Conservation (phyloP, 2,797 vertebrate species). For the Eidolon dupreanum region DNA sequence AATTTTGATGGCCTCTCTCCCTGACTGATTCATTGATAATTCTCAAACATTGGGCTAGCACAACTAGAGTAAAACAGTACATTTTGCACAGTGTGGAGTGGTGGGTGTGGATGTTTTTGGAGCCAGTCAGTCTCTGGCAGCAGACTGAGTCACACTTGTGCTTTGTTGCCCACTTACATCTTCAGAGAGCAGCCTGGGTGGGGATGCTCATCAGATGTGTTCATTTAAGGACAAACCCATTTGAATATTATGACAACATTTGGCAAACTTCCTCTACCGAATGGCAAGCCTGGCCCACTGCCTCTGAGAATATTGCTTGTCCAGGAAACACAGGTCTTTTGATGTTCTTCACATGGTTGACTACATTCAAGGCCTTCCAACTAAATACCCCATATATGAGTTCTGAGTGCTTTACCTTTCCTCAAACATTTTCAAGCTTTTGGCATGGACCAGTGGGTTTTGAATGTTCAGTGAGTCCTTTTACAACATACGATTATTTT, state of each 20-base stretch:
- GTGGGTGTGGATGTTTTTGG: conserved; percentile 58
- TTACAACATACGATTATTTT: background rate
- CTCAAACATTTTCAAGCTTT: background rate
- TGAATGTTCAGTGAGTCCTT: background rate
- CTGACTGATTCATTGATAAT: conserved; percentile 61
- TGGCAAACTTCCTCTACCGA: conserved; percentile 25
- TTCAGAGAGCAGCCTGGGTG: conserved; percentile 65
- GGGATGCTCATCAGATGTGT: conserved; percentile 47
- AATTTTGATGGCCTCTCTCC: background rate
- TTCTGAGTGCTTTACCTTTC: background rate
- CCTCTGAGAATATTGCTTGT: conserved; percentile 45
- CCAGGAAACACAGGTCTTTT: conserved; percentile 48
- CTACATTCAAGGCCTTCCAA: background rate
- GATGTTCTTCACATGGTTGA: conserved; percentile 25
- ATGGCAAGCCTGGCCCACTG: conserved; percentile 52
- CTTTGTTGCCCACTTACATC: conserved; percentile 56
- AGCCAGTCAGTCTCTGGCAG: conserved; percentile 61
- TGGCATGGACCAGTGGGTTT: background rate
- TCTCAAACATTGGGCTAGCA: conserved; percentile 45
- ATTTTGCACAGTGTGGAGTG: conserved; percentile 44
- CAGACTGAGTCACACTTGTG: conserved; percentile 56
- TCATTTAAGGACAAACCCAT: conserved; percentile 63
- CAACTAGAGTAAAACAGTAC: conserved; percentile 29
- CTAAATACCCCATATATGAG: background rate
- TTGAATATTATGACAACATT: conserved; percentile 36